Percentiles rank a stretch among this genome's conserved stretches.
Evolutionary conservation across 2,113 vertebrate genomes (phyloP).

Genomic region (Rhinogobius similis): DNA sequence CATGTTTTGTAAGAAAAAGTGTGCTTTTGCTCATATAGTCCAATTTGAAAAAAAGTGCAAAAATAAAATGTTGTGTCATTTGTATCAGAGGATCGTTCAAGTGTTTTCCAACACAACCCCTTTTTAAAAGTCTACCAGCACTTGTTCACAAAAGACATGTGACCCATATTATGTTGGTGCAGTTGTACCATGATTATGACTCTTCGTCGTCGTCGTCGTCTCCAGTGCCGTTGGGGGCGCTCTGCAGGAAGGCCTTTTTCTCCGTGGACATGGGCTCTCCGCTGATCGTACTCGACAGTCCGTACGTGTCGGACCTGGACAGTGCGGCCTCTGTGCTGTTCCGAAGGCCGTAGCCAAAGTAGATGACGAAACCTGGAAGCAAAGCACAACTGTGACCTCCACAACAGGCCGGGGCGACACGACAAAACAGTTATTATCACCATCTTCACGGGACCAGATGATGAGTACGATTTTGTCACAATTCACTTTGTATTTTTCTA

Average conservation of each 20-base stretch:
- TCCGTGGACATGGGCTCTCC: slow-evolving; percentile 39
- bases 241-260: slow-evolving; percentile 61
- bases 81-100: background rate
- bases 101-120: background rate
- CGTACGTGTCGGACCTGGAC: slow-evolving; percentile 57
- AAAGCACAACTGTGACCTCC: background rate
- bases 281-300: slow-evolving; percentile 65
- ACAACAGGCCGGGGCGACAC: too few relatives aligned
- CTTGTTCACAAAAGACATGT: too few relatives aligned
- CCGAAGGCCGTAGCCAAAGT: slow-evolving; percentile 88
- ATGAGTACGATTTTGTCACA: too few relatives aligned
- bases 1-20: background rate
- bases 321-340: slow-evolving; percentile 84
- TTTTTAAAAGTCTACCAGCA: too few relatives aligned
- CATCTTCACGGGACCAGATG: too few relatives aligned
- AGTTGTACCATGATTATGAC: background rate
- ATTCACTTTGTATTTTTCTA: too few relatives aligned
- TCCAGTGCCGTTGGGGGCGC: background rate
- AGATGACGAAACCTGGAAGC: slow-evolving; percentile 85
- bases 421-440: too few relatives aligned
- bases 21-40: background rate
- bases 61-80: background rate
- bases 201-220: slow-evolving; percentile 49
- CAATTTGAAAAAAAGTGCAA: slow-evolving; percentile 3
- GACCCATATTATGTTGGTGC: background rate